A percentile compares a stretch with the other conserved stretches of the same genome.
phyloP scores from a whole-genome alignment of 2,888 invertebrate genomes.

The Disparrhopalites patrizii region DNA sequence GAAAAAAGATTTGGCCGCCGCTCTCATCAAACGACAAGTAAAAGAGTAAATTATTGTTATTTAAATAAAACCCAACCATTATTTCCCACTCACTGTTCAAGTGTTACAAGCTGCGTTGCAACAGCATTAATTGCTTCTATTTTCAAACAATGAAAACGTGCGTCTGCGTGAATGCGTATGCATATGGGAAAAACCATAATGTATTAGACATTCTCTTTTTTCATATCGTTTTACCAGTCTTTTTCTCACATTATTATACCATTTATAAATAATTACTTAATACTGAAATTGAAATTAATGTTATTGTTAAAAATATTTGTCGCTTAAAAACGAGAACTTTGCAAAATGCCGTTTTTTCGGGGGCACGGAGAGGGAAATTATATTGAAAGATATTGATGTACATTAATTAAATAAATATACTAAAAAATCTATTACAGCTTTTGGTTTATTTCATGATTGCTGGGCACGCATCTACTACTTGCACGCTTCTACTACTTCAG shows the following conservation, averaged over 20 bases:
- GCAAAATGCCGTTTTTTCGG: slow-evolving; percentile 5
- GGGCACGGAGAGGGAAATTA: slow-evolving; percentile 10
- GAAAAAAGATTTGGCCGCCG: slow-evolving; percentile 78
- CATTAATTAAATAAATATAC: slow-evolving; percentile 8
- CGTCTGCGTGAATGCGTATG: not conserved
- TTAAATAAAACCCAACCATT: not conserved
- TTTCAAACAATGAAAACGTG: no score
- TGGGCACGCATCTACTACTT: no score
- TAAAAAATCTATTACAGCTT: not conserved
- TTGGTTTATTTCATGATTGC: no score
- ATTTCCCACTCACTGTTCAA: not conserved
- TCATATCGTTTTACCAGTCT: slow-evolving; percentile 7
- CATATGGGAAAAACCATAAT: not conserved
- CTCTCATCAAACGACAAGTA: slow-evolving; percentile 65
- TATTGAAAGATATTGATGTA: slow-evolving; percentile 11
- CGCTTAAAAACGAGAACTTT: slow-evolving; percentile 5
- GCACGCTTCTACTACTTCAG: no score
- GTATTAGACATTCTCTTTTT: slow-evolving; percentile 8
- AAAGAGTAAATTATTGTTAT: slow-evolving; percentile 25
- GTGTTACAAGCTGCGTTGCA: no score
- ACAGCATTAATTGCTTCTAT: no score
- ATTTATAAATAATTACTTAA: slow-evolving; percentile 3
- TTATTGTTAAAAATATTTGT: not conserved
- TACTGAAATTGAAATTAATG: not conserved
- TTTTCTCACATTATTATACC: slow-evolving; percentile 7